A percentile compares a stretch with the other conserved stretches of the same genome.
Evolutionary conservation across 2,888 invertebrate species (phyloP).

Genomic region (Ectropis crepuscularia): DNA sequence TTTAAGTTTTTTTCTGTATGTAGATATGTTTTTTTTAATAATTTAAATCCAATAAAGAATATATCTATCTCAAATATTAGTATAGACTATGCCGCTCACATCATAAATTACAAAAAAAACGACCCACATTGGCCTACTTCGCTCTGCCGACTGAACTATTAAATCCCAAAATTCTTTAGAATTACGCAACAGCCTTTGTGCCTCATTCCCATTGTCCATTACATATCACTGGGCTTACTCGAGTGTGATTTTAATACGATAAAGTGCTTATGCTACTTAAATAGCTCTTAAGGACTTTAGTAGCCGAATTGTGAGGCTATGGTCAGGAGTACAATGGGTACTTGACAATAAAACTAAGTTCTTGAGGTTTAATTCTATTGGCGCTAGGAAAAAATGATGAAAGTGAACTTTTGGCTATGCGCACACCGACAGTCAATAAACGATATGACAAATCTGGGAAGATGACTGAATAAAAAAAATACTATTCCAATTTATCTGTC

Average conservation of each 20-base stretch:
- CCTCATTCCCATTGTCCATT: slow-evolving; percentile 26
- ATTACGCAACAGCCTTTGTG: slow-evolving; percentile 47
- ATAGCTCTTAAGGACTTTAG: slow-evolving; percentile 31
- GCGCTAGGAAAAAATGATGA: no score
- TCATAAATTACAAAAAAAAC: background rate
- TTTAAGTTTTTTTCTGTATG: no score
- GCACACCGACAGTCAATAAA: no score
- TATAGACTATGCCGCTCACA: no score
- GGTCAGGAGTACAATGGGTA: background rate
- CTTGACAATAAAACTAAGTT: background rate
- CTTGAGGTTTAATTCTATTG: no score
- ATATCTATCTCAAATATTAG: no score
- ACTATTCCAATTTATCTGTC: no score
- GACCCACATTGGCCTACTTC: background rate
- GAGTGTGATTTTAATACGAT: slow-evolving; percentile 65
- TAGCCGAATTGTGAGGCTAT: slow-evolving; percentile 27
- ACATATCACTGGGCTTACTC: slow-evolving; percentile 39
- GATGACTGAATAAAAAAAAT: no score
- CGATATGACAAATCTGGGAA: no score
- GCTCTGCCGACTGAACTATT: slow-evolving; percentile 1
- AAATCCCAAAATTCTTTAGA: slow-evolving; percentile 38
- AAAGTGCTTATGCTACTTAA: slow-evolving; percentile 44
- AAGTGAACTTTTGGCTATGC: no score
- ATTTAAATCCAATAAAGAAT: no score
- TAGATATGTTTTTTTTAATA: no score